Base-by-base conservation (phyloP, 2,113 vertebrate species). In the Condylura cristata region DNA sequence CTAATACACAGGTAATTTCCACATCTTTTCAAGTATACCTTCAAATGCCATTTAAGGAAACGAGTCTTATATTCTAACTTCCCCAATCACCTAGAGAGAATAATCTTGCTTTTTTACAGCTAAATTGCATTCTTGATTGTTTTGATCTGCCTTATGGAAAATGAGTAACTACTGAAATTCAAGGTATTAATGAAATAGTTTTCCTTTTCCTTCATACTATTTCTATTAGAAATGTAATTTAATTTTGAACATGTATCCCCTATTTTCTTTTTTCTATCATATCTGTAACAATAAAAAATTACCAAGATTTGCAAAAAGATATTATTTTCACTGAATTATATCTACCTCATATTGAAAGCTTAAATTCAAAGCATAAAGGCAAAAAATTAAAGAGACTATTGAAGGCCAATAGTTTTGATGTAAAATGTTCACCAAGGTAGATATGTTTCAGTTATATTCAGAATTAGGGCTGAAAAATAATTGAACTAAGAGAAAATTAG, bases 401-500 rank as follows among this genome's bases (percentile, higher is more conserved):
- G 22, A 71, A 82, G 14, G 11, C 3, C 3, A 85, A 16, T 51
- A 30, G 20, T 89, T 86, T 89, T 61, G 51, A 22, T 60, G 34
- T 48, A 86, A 93, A 74, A 80, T 56, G 4, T 66, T 93, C 51
- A 51, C 30, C 22, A 91, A 90, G 46, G 34, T 96, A 83, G 93
- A 75, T 72, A 13, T 61, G 2, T 63, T 95, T 96, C 80, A 76
- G 10, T 72, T 83, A 44, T 63, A 37, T 44, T 92, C 53, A 93
- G 24, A 84, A 56, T 7, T 41, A 65, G 46, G 9, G 56, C 14
- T 72, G 61, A 81, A 86, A 86, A 84, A 60, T 90, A 90, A 95
- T 90, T 96, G 28, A 51, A 32, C 60, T 86, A 22, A 79, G 91
- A 86, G 86, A 91, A 96, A 93, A 76, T 94, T 46, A 93, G 71